A percentile compares a stretch with the other conserved stretches of the same genome.
Conservation (phyloP, 2,113 vertebrate genomes). For the Peromyscus leucopus region DNA sequence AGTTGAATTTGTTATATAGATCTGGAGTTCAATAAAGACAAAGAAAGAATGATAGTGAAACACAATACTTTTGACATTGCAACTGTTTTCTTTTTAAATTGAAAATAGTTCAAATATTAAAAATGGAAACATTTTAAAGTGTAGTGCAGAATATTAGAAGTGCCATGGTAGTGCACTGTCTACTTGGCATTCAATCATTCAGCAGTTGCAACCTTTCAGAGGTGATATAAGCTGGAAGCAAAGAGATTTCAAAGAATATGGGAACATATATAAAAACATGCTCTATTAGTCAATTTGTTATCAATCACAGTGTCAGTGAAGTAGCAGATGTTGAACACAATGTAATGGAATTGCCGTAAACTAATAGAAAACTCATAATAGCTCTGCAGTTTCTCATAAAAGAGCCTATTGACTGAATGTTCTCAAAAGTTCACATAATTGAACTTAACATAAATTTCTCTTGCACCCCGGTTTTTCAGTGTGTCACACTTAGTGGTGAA, state of each 20-base stretch:
- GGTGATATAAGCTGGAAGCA: background rate
- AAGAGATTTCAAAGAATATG: background rate
- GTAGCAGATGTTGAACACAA: background rate
- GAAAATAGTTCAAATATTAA: background rate
- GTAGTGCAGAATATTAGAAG: slow-evolving; percentile 1
- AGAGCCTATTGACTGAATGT: background rate
- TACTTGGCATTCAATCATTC: background rate
- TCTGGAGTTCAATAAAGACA: slow-evolving; percentile 24
- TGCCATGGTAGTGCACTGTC: background rate
- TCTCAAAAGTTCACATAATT: background rate
- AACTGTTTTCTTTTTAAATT: background rate
- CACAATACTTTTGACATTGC: background rate
- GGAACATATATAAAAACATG: background rate
- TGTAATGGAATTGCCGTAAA: background rate
- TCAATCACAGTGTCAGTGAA: background rate
- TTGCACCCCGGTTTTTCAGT: background rate
- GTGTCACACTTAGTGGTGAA: background rate
- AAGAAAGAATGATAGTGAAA: slow-evolving; percentile 12
- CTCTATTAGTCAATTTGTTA: background rate
- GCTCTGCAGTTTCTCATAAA: background rate
- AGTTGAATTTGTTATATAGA: background rate
- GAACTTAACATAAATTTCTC: background rate
- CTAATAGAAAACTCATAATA: background rate
- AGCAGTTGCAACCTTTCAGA: background rate
- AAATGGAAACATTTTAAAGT: background rate